phyloP scores from a whole-genome alignment of 2,888 invertebrate genomes.

The Phyto melanocephala region DNA sequence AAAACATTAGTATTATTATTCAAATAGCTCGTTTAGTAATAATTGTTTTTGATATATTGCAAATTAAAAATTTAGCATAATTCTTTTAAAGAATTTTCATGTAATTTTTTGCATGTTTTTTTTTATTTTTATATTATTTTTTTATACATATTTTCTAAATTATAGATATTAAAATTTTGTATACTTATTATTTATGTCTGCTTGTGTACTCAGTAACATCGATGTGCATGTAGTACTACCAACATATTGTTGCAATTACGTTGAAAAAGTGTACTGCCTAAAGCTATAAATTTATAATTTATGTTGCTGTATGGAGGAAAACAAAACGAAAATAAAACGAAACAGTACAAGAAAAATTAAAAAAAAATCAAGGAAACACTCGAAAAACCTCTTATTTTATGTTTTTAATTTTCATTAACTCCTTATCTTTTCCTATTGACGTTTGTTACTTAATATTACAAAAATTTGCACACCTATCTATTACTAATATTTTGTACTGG shows the following conservation, averaged over 20 bases:
- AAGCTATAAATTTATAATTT: conserved; percentile 51
- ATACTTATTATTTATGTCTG: conserved; percentile 32
- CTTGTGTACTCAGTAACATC: background rate
- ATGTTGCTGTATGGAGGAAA: conserved; percentile 9
- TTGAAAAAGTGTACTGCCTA: conserved; percentile 48
- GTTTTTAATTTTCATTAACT: no score
- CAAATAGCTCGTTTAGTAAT: background rate
- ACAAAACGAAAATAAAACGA: background rate
- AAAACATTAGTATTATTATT: background rate
- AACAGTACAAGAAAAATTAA: background rate
- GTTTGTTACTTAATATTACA: no score
- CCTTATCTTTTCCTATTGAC: no score
- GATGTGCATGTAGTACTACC: background rate
- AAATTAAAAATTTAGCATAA: conserved; percentile 14
- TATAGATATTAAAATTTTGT: conserved; percentile 41
- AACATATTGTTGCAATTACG: conserved; percentile 52
- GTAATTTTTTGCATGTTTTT: background rate
- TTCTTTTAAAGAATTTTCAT: background rate
- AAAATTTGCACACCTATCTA: no score
- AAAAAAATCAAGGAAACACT: conserved; percentile 25
- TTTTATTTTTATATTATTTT: background rate
- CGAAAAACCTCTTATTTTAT: background rate
- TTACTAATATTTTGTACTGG: conserved; percentile 7
- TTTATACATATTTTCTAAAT: conserved; percentile 25
- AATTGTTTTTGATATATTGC: background rate